Base-by-base conservation (phyloP, 2,113 vertebrate genomes). In the Oncorhynchus nerka region DNA sequence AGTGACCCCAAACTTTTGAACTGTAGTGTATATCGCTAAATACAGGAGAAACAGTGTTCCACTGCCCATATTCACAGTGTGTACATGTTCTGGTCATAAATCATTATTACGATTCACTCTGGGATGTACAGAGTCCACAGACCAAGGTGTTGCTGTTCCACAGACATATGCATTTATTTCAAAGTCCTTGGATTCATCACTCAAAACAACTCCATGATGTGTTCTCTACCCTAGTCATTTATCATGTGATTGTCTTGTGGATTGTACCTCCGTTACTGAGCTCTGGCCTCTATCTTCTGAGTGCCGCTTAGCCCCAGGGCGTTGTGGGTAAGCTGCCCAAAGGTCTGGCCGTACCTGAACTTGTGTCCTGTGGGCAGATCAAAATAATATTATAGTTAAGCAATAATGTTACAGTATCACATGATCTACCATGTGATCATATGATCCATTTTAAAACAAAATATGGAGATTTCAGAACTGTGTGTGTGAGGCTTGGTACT, bases 321-420 rank as follows among this genome's bases (percentile, higher is more conserved):
- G 13, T 92, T 87, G 13, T 86, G 76, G 77, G 92, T 94, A 22
- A 95, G 91, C 30, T 93, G 82, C 45, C 93, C 91, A 22, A 90
- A 95, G n/a, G 89, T 94, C 28, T 80, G 83, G n/a, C 91, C 93
- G 30, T 92, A 94, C 81, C 88, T 91, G 84, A 93, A 95, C 79
- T 87, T 93, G 80, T 89, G 94, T 69, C 92, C 94, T 93, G 66
- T 20, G 24, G 24, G 64, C 12, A 70, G 22, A 70, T 15, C 16
- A 55, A 16, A 55, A 16, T 19, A 55, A 55, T 55, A 55, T 5
- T 55, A 55, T 55, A 55, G 51, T 55, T 15, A 55, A 55, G 8
- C 39, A 45, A 12, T 45, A 45, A 45, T 9, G 15, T 55, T 55
- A 55, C 16, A 16, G 16, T 55, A 55, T 4, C 51, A 55, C 4